Percentiles rank a stretch among this genome's conserved stretches.
Evolutionary conservation across 2,797 vertebrate genomes (phyloP).

Genomic region (Pachyuromys duprasi): DNA sequence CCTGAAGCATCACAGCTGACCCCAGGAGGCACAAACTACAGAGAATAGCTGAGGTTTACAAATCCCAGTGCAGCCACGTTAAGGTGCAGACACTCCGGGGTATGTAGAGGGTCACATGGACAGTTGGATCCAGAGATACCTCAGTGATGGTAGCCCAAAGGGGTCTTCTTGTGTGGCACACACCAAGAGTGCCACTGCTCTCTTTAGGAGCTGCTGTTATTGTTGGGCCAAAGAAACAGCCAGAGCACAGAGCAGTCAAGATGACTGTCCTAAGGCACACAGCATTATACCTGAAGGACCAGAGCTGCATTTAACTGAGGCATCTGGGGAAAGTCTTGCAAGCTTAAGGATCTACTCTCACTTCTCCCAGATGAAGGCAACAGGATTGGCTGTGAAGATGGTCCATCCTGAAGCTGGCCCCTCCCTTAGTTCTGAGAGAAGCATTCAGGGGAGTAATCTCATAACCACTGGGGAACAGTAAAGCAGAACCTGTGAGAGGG

Average conservation of each 20-base stretch:
- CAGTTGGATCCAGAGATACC: neutral
- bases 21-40: too few relatives aligned
- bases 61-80: neutral
- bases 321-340: neutral
- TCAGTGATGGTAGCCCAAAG: neutral
- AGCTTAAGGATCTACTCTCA: fast-evolving
- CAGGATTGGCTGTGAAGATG: neutral
- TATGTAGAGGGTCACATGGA: too few relatives aligned
- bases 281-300: neutral
- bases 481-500: neutral
- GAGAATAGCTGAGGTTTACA: neutral
- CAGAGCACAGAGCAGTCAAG: neutral
- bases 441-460: neutral
- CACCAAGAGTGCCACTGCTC: neutral
- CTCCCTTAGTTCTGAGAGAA: neutral
- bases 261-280: neutral
- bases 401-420: fast-evolving
- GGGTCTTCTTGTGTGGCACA: neutral
- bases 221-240: fast-evolving
- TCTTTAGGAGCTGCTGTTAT: neutral
- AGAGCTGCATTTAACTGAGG: fast-evolving
- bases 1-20: too few relatives aligned
- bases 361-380: fast-evolving
- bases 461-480: fast-evolving
- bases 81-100: neutral